Percentiles rank a stretch among this genome's conserved stretches.
Evolutionary conservation across 2,113 vertebrate genomes (phyloP).

Genomic region (Cyprinodon brontotheroides): DNA sequence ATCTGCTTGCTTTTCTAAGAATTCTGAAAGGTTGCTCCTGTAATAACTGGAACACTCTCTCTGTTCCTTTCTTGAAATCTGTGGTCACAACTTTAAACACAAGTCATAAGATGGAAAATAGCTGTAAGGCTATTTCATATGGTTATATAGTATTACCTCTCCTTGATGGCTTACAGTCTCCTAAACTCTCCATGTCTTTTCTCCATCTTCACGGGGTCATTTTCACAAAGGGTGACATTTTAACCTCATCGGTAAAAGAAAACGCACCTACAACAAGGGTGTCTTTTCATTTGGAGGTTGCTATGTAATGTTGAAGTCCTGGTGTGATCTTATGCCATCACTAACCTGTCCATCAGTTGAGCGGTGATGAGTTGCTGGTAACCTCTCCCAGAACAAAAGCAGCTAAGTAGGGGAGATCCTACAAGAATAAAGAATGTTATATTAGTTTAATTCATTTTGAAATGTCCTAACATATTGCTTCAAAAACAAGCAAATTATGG

Average conservation of each 20-base stretch:
- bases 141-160: conserved; percentile 37
- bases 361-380: conserved; percentile 80
- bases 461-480: neutral
- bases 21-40: neutral
- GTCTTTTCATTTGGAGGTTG: neutral
- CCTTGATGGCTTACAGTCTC: conserved; percentile 23
- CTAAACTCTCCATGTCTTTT: conserved; percentile 71
- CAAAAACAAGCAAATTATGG: neutral
- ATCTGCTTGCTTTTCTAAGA: neutral
- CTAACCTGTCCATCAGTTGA: conserved; percentile 85
- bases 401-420: conserved; percentile 84
- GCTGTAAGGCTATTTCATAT: neutral
- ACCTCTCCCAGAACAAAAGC: conserved; percentile 76
- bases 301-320: conserved; percentile 5
- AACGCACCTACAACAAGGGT: conserved; percentile 85
- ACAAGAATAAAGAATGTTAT: neutral
- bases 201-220: conserved; percentile 81
- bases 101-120: neutral
- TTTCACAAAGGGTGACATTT: conserved; percentile 79
- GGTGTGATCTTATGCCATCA: neutral
- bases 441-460: conserved; percentile 1
- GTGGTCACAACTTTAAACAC: neutral
- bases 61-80: neutral
- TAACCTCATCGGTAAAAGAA: conserved; percentile 77
- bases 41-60: neutral